Evolutionary conservation across 2,113 vertebrate genomes (phyloP), one percentile per base, ranked within the genome.

Genomic region (Nothobranchius furzeri): DNA sequence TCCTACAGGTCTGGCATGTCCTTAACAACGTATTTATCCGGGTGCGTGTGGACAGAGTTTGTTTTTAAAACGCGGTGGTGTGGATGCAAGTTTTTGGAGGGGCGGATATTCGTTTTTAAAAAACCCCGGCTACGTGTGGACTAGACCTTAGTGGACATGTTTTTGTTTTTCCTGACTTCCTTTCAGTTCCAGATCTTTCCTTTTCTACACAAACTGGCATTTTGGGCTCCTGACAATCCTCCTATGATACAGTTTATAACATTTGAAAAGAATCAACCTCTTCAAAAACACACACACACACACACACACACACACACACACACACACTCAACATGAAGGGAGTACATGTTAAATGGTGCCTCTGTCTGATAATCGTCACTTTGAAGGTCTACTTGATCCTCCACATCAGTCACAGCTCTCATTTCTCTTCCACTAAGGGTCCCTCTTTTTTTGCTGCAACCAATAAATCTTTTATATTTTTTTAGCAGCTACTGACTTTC

Each of bases 381-480:
- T 79, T 69, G 75, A 83, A 84, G 84, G 80, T 30, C 30, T 30
- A 30, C 30, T 87, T 87, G 76, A 88, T 83, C 76, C 86, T 75
- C 76, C 78, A 80, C 67, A 47, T 43, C 51, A 81, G 78, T 30
- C 30, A 79, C 86, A 48, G 75, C 30, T 68, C 52, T 68, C 88
- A 77, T 76, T 43, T 55, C 36, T 30, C 30, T 30, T 45, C 55
- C 69, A 64, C 66, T 77, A 73, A 84, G 83, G 79, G 75, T 75
- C 73, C 54, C 62, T 83, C 66, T 36, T 35, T 50, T 65, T 60
- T 48, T 48, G 47, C 15, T 7, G 15, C 15, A 7, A 7, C 14
- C 15, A n/a, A 8, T 48, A 4, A n/a, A n/a, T 6, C 15, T 24
- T 24, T 15, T 30, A 30, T 4, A 30, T 30, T 1, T 37, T 40